Evolutionary conservation across 2,113 vertebrate genomes (phyloP).

Genomic region (Collichthys lucidus): DNA sequence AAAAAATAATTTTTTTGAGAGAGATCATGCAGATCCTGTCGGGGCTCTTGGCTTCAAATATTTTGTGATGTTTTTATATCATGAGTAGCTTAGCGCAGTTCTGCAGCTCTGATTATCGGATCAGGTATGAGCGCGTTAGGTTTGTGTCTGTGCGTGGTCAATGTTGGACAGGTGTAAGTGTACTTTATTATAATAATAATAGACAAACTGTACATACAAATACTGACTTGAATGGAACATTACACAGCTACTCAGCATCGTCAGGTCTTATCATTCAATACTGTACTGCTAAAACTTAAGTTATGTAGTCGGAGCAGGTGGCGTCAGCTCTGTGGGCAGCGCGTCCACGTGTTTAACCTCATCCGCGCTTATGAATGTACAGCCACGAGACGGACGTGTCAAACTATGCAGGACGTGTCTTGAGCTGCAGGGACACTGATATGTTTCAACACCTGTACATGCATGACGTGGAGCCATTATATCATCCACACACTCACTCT

Average conservation of each 20-base stretch:
- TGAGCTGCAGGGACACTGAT: conserved; percentile 20
- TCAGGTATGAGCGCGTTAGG: conserved; percentile 32
- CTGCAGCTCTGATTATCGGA: conserved; percentile 4
- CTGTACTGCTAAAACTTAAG: conserved; percentile 42
- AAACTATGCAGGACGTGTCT: conserved; percentile 2
- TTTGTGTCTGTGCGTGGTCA: conserved; percentile 22
- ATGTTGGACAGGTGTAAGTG: conserved; percentile 41
- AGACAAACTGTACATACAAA: conserved; percentile 62
- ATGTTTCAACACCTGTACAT: conserved; percentile 56
- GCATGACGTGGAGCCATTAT: conserved; percentile 53
- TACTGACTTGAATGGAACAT: conserved; percentile 49
- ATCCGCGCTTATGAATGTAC: conserved; percentile 68
- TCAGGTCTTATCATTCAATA: conserved; percentile 60
- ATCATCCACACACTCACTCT: conserved; percentile 10
- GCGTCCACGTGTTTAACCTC: conserved; percentile 52
- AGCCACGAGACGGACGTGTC: conserved; percentile 45
- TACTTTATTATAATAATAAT: conserved; percentile 44
- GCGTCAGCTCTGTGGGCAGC: conserved; percentile 35
- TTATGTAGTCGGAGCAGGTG: conserved; percentile 16
- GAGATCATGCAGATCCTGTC: conserved; percentile 14
- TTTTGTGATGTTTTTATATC: conserved; percentile 47
- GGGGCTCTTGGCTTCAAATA: conserved; percentile 16
- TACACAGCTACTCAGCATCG: conserved; percentile 33
- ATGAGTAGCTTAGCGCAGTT: conserved; percentile 30
- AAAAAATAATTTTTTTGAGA: too few species aligned